phyloP scores from a whole-genome alignment of 2,888 invertebrate genomes.

The Cepaea hortensis region DNA sequence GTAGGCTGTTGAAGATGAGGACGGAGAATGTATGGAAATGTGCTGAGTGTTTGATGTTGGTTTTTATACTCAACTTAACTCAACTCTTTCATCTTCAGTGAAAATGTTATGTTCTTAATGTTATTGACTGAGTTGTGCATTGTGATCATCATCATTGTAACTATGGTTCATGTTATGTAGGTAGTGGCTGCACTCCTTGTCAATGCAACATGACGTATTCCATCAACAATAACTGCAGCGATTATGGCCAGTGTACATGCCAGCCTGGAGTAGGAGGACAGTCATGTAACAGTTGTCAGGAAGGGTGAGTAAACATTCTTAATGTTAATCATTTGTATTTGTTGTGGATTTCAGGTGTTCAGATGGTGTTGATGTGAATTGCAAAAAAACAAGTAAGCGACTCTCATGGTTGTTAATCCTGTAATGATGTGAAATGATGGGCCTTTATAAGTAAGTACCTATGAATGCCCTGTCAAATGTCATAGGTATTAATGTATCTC shows the following conservation, averaged over 20 bases:
- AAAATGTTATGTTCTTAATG: not conserved
- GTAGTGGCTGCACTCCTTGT: conserved; percentile 30
- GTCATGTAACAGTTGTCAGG: conserved; percentile 11
- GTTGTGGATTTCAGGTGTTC: too few relatives aligned
- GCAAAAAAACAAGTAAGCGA: too few relatives aligned
- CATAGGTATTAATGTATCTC: too few relatives aligned
- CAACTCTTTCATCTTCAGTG: not conserved
- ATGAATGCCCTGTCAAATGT: too few relatives aligned
- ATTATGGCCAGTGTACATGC: conserved; percentile 32
- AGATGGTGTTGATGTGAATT: too few relatives aligned
- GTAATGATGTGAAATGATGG: too few relatives aligned
- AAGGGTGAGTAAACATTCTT: conserved; percentile 15
- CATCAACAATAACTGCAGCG: conserved; percentile 24
- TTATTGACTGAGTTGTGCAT: not conserved
- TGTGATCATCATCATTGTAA: not conserved
- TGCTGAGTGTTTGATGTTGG: too few relatives aligned
- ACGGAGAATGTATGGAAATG: too few relatives aligned
- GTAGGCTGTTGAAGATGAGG: too few relatives aligned
- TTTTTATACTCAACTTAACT: too few relatives aligned
- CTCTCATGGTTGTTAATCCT: too few relatives aligned
- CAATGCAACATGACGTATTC: conserved; percentile 34
- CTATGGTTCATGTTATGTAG: conserved; percentile 1
- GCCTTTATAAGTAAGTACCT: too few relatives aligned
- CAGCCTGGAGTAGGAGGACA: conserved; percentile 30
- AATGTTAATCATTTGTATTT: not conserved